Evolutionary conservation across 2,797 vertebrate species (phyloP).

Genomic region (Tauraco hartlaubi): DNA sequence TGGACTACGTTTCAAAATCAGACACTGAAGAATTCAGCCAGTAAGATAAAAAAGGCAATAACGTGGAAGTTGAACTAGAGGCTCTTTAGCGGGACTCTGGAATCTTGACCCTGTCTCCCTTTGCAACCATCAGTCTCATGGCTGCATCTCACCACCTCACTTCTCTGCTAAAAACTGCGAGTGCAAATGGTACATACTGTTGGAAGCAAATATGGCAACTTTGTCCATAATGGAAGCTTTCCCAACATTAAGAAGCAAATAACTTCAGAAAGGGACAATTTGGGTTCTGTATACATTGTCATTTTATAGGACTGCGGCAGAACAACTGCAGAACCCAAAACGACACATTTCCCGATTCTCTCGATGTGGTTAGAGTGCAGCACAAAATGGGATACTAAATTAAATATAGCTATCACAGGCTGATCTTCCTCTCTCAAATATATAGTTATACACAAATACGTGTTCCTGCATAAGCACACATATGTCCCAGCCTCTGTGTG

Average conservation of each 20-base stretch:
- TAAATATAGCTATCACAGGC: not conserved
- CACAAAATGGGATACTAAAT: conserved; percentile 2
- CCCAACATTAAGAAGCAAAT: not conserved
- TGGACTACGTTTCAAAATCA: not conserved
- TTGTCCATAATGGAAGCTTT: not conserved
- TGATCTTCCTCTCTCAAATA: not conserved
- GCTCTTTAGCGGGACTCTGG: not conserved
- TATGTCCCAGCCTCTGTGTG: not conserved
- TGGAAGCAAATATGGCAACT: not conserved
- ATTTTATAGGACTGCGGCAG: not conserved
- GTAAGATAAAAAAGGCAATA: not conserved
- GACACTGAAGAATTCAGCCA: not conserved
- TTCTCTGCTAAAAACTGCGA: not conserved
- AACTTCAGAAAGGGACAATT: not conserved
- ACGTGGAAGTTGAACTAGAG: not conserved
- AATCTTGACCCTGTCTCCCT: not conserved
- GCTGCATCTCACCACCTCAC: not conserved
- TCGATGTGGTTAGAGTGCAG: not conserved
- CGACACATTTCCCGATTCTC: not conserved
- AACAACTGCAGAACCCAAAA: not conserved
- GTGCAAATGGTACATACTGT: not conserved
- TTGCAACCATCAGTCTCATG: not conserved
- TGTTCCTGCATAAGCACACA: not conserved
- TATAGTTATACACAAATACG: not conserved
- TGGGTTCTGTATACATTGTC: not conserved